Base-by-base conservation (phyloP, 1,140 invertebrate species). In the Capitella teleta region DNA sequence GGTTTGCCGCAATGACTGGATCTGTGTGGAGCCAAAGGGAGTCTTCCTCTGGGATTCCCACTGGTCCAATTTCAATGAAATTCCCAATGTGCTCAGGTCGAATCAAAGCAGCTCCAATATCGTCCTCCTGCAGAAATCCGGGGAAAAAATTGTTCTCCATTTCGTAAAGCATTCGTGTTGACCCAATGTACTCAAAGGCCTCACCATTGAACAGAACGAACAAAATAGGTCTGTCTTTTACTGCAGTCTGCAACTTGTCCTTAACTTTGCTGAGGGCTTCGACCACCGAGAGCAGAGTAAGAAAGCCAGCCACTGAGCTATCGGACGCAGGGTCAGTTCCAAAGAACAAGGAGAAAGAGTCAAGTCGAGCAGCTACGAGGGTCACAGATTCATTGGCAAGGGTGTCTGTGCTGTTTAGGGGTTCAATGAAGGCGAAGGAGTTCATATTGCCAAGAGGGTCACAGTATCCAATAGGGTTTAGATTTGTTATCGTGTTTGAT, bases 171-270 rank as follows among this genome's bases (percentile, higher is more conserved):
- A 93, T 74, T 40, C 87, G 75, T 67, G 87, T 86, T 0, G 91
- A 95, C 5, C 91, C 92, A 58, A 95, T 94, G 60, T 94, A 95
- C 68, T 95, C 91, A 68, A 87, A 91, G 1, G 87, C 75, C 76
- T 97, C 92, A 0, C 91, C 91, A 66, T 92, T 88, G 52, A 95
- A 82, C n/a, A 92, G 68, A 1, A 87, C 76, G 73, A 93, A 93
- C 6, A 94, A 66, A 1, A 95, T 76, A 62, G 93, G 92, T 38
- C 62, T 62, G 16, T 61, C 36, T 10, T 57, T 14, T 42, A 28
- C 23, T 18, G 49, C 52, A n/a, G 42, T 59, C 40, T 6, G 77
- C 12, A 71, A 62, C 24, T 60, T 30, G 5, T 61, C 34, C 49
- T 60, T 61, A 16, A 64, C 48, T 51, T 57, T 58, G 37, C 58